phyloP scores from a whole-genome alignment of 2,888 invertebrate genomes.

The Palloptera scutellata region DNA sequence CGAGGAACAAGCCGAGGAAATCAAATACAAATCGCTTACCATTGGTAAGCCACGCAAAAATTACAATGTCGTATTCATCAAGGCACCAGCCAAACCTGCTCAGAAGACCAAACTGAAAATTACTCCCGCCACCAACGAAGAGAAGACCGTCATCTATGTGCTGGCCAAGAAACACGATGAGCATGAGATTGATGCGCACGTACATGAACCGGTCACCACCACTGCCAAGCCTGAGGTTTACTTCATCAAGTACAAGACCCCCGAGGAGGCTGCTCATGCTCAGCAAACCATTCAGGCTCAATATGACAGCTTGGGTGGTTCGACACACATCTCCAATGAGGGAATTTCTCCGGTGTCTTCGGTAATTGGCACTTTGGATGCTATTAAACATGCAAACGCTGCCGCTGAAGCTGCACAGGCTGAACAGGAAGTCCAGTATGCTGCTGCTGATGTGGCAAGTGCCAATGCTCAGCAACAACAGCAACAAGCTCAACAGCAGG shows the following conservation, averaged over 20 bases:
- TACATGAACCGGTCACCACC: constrained; percentile 38
- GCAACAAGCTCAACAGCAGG: background rate
- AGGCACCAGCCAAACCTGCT: constrained; percentile 37
- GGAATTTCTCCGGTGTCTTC: constrained; percentile 42
- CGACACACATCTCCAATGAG: constrained; percentile 42
- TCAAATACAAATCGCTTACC: constrained; percentile 35
- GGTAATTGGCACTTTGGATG: constrained; percentile 43
- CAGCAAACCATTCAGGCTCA: constrained; percentile 46
- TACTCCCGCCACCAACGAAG: constrained; percentile 44
- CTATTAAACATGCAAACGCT: constrained; percentile 14
- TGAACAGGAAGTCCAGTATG: background rate
- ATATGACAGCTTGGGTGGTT: constrained; percentile 45
- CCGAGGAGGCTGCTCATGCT: constrained; percentile 46
- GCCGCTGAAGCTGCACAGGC: background rate
- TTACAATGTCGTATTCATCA: constrained; percentile 47
- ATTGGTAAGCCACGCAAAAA: constrained; percentile 43
- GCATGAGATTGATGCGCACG: constrained; percentile 39
- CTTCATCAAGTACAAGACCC: constrained; percentile 47
- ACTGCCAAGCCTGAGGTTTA: constrained; percentile 46
- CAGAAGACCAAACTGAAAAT: constrained; percentile 38
- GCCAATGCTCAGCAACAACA: constrained; percentile 9
- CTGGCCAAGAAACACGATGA: constrained; percentile 44
- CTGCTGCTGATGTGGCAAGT: background rate
- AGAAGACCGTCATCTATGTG: constrained; percentile 47
- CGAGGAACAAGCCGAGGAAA: constrained; percentile 42